Base-by-base conservation (phyloP, 2,797 vertebrate genomes). In the Centropyge bicolor region DNA sequence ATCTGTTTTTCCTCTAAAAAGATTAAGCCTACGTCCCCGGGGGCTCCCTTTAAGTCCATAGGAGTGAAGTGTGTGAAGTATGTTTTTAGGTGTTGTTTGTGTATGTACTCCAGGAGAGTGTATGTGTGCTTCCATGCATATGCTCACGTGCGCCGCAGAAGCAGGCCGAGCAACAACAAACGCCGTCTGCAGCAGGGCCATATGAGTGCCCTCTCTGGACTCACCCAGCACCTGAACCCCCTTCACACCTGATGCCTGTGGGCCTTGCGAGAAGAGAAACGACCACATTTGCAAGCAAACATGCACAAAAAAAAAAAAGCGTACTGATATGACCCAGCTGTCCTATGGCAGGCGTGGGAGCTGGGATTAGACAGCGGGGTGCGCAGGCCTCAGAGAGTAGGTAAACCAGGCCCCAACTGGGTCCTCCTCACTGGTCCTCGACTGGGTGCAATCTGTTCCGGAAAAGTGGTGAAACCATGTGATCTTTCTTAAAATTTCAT, bases 181-280 rank as follows among this genome's bases (percentile, higher is more conserved):
- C 82, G 38, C 78, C 38, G 78, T 80, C 82, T 83, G 84, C 79
- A 77, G 82, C 81, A 6, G 78, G 88, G 80, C 93, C 27, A 88
- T 68, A 87, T 70, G 93, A 82, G 88, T 31, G 86, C 81, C 86
- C 91, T 88, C 86, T 56, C 86, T 13, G 89, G 88, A 76, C 70
- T 64, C 78, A 43, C 36, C 76, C 74, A 20, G 81, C 95, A 96
- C 93, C 94, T 95, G 95, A 94, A 83, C 91, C 92, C 90, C 56
- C 45, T 69, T 80, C 86, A 89, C 94, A 95, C 93, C 94, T 95
- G 94, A 93, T 92, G 93, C 91, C 91, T 77, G 68, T 31, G 71
- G 76, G 77, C 77, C 81, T 61, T 49, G 62, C 40, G 16, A 27
- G 49, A 86, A 80, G 70, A 61, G 60, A 70, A 68, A 36, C 45